Evolutionary conservation across 2,113 vertebrate species (phyloP), one percentile per base, ranked within the genome.

Genomic region (Cacatua alba): DNA sequence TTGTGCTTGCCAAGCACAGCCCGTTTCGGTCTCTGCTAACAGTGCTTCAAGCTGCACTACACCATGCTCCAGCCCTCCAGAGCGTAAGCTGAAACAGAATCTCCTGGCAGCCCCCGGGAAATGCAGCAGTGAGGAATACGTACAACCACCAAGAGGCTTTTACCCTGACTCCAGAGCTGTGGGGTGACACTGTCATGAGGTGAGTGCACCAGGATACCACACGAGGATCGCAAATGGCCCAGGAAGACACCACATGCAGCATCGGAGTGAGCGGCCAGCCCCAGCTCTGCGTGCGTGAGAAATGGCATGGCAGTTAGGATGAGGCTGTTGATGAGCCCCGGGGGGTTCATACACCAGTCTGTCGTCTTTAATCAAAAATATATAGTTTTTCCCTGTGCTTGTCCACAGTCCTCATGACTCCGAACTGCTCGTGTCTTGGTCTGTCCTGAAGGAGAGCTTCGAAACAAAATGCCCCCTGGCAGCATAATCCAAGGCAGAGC

Each of bases 1-100:
- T 59, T 92, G 86, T 2, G 46, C 91, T 95, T 96, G 96, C 94
- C 96, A 97, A 96, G 95, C 86, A 92, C 88, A 90, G 41, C 86
- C 91, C 89, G 59, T 72, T 95, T 86, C 0, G 1, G 86, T 92
- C 74, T 82, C 92, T 31, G 44, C 63, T 94, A 82, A 95, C 86
- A 95, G 85, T 84, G 69, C 77, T 92, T 62, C 0, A 0, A 71
- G 92, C 82, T 77, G 59, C 82, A 63, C 41, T 51, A 64, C 26
- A 26, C 62, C 3, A 0, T 49, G 44, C 76, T 82, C 37, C 74
- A 92, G 78, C 35, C 64, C 83, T 52, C 33, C 1, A 0, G 57
- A 53, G 41, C 49, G 77, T 26, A 74, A 82, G 70, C 81, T 67
- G 59, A 77, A 94, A 82, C 77, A 84, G 57, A 86, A 94, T 91